Conservation (phyloP, 1,140 invertebrate species). For the Eriosoma lanigerum region DNA sequence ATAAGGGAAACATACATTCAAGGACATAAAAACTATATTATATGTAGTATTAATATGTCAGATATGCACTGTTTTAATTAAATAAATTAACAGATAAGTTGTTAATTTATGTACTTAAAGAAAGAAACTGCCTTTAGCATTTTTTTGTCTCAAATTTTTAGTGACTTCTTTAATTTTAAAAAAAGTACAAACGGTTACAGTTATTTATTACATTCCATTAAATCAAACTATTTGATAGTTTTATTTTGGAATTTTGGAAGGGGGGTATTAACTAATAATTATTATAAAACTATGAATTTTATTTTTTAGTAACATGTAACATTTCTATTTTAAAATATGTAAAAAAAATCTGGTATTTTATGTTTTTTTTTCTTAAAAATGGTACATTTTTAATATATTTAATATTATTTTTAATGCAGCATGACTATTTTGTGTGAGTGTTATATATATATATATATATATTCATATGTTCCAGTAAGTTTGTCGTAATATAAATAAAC, state of each 20-base stretch:
- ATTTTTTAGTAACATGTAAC: constrained; percentile 27
- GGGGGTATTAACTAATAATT: constrained; percentile 1
- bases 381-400: constrained; percentile 50
- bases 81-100: constrained; percentile 35
- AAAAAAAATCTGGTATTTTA: constrained; percentile 39
- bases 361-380: background rate
- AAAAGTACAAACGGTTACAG: constrained; percentile 40
- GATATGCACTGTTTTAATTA: constrained; percentile 37
- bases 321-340: constrained; percentile 30
- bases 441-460: background rate
- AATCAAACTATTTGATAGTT: constrained; percentile 26
- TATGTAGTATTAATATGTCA: constrained; percentile 34
- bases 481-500: constrained; percentile 40
- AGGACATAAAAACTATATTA: background rate
- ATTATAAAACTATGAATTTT: constrained; percentile 26
- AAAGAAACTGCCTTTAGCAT: constrained; percentile 44
- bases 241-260: constrained; percentile 3
- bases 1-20: constrained; percentile 18
- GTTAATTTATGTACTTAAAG: constrained; percentile 51
- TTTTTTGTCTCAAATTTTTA: constrained; percentile 38
- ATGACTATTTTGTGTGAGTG: constrained; percentile 24
- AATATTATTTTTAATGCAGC: constrained; percentile 46
- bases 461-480: constrained; percentile 36
- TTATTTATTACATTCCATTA: constrained; percentile 35
- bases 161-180: constrained; percentile 11